These are phyloP conservation scores for Psettodes erumei DNA, from an alignment of 2,113 vertebrate genomes.

Conservation along the genomic window DNA sequence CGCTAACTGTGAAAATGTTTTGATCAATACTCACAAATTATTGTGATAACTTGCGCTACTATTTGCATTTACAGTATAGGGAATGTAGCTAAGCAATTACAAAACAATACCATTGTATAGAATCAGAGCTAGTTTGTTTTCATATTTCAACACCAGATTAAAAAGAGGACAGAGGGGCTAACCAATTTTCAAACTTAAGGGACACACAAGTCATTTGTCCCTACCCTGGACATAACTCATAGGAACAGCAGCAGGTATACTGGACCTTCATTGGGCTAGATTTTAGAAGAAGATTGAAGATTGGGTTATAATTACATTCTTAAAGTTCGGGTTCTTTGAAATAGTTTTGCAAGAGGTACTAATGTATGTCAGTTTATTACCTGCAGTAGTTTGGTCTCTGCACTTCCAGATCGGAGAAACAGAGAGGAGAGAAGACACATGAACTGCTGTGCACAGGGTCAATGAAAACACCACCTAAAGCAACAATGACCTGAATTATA, in stretches of 20 bases:
- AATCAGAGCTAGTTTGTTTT: not conserved
- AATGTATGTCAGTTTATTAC: no score
- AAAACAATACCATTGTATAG: not conserved
- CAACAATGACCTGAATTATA: no score
- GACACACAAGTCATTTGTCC: not conserved
- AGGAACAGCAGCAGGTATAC: not conserved
- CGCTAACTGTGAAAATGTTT: not conserved
- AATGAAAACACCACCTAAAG: no score
- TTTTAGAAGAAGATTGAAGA: no score
- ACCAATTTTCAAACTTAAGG: not conserved
- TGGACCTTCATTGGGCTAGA: not conserved
- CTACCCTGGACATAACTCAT: not conserved
- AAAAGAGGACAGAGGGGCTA: not conserved
- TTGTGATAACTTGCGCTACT: not conserved
- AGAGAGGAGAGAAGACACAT: no score
- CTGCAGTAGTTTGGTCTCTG: no score
- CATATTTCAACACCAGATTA: not conserved
- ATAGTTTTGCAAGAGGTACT: no score
- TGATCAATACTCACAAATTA: conserved; percentile 11
- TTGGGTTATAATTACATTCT: no score
- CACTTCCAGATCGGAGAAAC: no score
- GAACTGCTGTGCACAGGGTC: no score
- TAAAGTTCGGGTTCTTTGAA: no score
- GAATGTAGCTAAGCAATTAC: not conserved
- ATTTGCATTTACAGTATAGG: not conserved